phyloP scores from a whole-genome alignment of 2,113 vertebrate genomes.

The Chitala chitala region DNA sequence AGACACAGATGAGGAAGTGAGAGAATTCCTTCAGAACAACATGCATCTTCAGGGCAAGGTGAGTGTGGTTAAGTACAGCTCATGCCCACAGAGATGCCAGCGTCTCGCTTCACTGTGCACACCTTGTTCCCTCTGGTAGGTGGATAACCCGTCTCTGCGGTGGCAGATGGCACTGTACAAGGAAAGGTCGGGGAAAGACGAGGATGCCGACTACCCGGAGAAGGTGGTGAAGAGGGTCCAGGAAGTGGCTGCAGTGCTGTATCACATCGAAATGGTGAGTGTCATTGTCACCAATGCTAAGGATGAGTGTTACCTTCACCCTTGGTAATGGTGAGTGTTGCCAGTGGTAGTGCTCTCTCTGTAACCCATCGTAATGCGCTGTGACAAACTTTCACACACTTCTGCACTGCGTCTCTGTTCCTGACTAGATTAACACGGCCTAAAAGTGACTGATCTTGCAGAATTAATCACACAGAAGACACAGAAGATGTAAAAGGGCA shows the following conservation, averaged over 20 bases:
- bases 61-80: slow-evolving; percentile 9
- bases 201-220: slow-evolving; percentile 74
- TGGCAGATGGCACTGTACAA: slow-evolving; percentile 92
- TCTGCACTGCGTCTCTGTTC: too few relatives aligned
- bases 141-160: slow-evolving; percentile 82
- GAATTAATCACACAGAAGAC: too few relatives aligned
- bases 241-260: slow-evolving; percentile 85
- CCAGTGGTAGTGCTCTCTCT: too few relatives aligned
- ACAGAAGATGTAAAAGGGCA: too few relatives aligned
- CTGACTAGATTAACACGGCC: too few relatives aligned
- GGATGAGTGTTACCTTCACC: too few relatives aligned
- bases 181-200: slow-evolving; percentile 80
- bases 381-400: too few relatives aligned
- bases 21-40: slow-evolving; percentile 85
- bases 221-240: slow-evolving; percentile 87
- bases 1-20: slow-evolving; percentile 91
- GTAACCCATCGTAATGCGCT: too few relatives aligned
- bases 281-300: neutral
- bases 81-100: neutral
- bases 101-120: too few relatives aligned
- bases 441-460: too few relatives aligned
- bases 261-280: slow-evolving; percentile 79
- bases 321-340: too few relatives aligned
- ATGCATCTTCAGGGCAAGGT: slow-evolving; percentile 92
- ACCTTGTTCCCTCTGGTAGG: slow-evolving; percentile 50